Evolutionary conservation across 2,797 vertebrate genomes (phyloP).

Genomic region (Oryzias sinensis): DNA sequence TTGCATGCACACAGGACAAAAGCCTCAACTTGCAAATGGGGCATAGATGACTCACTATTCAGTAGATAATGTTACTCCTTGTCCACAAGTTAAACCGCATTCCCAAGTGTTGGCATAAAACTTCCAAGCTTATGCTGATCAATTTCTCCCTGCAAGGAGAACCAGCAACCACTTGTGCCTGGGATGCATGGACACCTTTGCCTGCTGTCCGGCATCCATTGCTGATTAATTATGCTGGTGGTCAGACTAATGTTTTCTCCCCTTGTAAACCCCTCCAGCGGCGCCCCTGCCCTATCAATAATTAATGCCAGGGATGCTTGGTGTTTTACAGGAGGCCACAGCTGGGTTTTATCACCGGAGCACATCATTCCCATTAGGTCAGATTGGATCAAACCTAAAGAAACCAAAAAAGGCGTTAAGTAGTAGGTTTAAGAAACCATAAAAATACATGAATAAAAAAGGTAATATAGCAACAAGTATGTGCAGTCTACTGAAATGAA

Average conservation of each 20-base stretch:
- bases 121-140: neutral
- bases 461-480: neutral
- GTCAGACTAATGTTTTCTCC: constrained; percentile 60
- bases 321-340: constrained; percentile 68
- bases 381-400: constrained; percentile 46
- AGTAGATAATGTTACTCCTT: neutral
- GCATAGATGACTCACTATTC: neutral
- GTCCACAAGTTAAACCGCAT: neutral
- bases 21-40: neutral
- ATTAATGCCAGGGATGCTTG: constrained; percentile 63
- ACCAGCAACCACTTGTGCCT: constrained; percentile 1
- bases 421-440: neutral
- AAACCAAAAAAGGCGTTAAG: constrained; percentile 12
- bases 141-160: neutral
- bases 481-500: neutral
- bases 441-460: neutral
- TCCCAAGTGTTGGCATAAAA: neutral
- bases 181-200: constrained; percentile 13
- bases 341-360: constrained; percentile 58
- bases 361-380: constrained; percentile 68
- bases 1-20: neutral
- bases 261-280: constrained; percentile 61
- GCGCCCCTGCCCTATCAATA: constrained; percentile 56
- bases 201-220: constrained; percentile 34
- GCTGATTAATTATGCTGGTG: constrained; percentile 55